Evolutionary conservation across 2,888 invertebrate genomes (phyloP), one percentile per base, ranked within the genome.

Genomic region (Sphinx pinastri): DNA sequence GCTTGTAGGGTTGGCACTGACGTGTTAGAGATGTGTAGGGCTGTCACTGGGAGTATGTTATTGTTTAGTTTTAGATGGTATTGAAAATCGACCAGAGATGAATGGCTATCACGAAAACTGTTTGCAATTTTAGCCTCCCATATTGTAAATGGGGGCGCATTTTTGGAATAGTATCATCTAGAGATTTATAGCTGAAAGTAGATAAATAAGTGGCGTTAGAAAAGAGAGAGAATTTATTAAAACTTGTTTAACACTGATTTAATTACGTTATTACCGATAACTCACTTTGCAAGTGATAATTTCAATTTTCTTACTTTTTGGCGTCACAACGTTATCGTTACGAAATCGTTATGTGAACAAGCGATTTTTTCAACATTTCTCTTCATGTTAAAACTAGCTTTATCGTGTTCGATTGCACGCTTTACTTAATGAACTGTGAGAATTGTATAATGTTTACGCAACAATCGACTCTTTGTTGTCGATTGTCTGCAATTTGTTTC

Each of bases 371-470:
- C 14, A n/a, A 16, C 54, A 16, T 45, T 60, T 13, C 19, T 57
- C 14, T 47, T 60, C 45, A 60, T 19, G 60, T 47, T 12, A 47
- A n/a, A 75, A 79, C 60, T 11, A n/a, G 45, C 16, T 60, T 60
- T 60, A 60, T 60, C n/a, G n/a, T 60, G 60, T n/a, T 45, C 60
- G 10, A 60, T 60, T 60, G 60, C 60, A 60, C 47, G 60, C 45
- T 47, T 60, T 47, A 45, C 16, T 60, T 16, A 60, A 60, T 47
- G 38, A 60, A 60, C 60, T 60, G 60, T 47, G 47, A 60, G 47
- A 10, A 60, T 60, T 60, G 60, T 60, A 19, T 60, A 60, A 60
- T 60, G 60, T 60, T 60, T 60, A 47, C 60, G 60, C 60, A 60
- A 60, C 19, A 16, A 12, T 11, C 10, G 16, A 12, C 5, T 45